These are phyloP conservation scores for Tamias sibiricus DNA, from an alignment of 2,113 vertebrate genomes.

Conservation along the genomic window DNA sequence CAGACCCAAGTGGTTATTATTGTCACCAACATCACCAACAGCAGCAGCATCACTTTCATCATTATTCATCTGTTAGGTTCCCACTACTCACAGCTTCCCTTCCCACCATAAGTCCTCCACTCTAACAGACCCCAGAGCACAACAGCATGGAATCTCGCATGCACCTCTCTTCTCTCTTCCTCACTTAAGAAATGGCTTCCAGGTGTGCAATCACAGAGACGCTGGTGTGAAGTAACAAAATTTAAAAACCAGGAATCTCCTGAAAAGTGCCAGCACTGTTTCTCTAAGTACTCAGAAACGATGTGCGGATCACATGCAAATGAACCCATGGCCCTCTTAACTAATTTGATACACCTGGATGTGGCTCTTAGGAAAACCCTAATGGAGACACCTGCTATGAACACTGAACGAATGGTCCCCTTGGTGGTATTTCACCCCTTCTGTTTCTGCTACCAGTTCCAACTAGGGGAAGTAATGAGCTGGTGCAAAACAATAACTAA, in stretches of 20 bases:
- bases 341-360: constrained; percentile 78
- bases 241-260: constrained; percentile 33
- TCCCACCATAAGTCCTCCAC: background rate
- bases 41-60: background rate
- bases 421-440: constrained; percentile 69
- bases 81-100: background rate
- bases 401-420: constrained; percentile 36
- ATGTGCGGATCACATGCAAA: constrained; percentile 71
- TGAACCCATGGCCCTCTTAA: constrained; percentile 62
- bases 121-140: background rate
- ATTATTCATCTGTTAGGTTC: background rate
- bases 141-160: background rate
- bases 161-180: background rate
- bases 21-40: background rate
- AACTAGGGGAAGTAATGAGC: constrained; percentile 60
- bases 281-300: constrained; percentile 42
- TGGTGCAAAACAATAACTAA: constrained; percentile 69
- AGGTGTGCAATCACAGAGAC: background rate
- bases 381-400: constrained; percentile 67
- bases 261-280: background rate
- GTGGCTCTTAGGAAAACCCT: constrained; percentile 68
- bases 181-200: background rate
- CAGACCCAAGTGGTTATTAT: background rate
- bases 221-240: background rate
- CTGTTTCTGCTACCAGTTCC: constrained; percentile 58